phyloP scores from a whole-genome alignment of 2,888 invertebrate genomes.

The Acanthosepion lycidas region DNA sequence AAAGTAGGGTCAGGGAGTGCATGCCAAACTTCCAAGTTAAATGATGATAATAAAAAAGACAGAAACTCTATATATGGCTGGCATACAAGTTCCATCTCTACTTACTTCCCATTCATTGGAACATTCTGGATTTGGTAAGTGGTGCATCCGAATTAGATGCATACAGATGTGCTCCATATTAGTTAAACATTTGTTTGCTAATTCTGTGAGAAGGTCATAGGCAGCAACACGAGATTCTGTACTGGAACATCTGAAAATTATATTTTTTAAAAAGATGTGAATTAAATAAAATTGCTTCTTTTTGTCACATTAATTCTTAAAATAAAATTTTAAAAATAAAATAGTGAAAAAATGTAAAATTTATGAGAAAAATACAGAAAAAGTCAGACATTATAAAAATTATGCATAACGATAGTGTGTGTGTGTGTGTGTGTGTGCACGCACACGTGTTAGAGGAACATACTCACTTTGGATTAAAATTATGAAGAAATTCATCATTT shows the following conservation, averaged over 20 bases:
- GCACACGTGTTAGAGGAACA: not conserved
- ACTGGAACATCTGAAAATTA: slow-evolving; percentile 70
- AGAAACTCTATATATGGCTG: not conserved
- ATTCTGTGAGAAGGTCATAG: slow-evolving; percentile 75
- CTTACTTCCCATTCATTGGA: slow-evolving; percentile 76
- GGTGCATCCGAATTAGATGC: slow-evolving; percentile 75
- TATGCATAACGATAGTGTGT: no score
- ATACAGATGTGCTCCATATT: slow-evolving; percentile 72
- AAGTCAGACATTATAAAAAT: no score
- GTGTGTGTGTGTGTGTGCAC: not conserved
- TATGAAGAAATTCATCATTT: slow-evolving; percentile 59
- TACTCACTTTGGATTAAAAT: slow-evolving; percentile 73
- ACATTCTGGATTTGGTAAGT: slow-evolving; percentile 73
- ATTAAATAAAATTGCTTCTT: no score
- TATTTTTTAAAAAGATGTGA: no score
- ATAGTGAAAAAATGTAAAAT: not conserved
- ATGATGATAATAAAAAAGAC: no score
- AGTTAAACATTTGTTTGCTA: slow-evolving; percentile 69
- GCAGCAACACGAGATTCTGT: slow-evolving; percentile 74
- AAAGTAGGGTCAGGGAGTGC: not conserved
- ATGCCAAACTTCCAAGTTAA: no score
- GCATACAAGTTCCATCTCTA: not conserved
- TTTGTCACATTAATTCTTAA: no score
- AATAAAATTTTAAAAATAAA: no score
- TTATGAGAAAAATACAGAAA: not conserved